Evolutionary conservation across 2,888 invertebrate species (phyloP).

Genomic region (Noctua janthina): DNA sequence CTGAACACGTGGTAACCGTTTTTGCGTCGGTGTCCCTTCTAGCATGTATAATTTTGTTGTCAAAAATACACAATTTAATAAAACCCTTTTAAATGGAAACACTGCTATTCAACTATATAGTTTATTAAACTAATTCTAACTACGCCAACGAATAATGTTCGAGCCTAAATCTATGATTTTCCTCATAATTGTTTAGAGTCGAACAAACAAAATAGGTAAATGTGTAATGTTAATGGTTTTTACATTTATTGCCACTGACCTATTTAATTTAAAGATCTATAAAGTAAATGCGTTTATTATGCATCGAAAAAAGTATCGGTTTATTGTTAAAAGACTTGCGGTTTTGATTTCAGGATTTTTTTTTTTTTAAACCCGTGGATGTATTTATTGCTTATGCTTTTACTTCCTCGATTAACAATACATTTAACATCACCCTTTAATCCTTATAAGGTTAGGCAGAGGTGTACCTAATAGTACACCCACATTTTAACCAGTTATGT

Average conservation of each 20-base stretch:
- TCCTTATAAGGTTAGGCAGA: neutral
- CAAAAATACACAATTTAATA: neutral
- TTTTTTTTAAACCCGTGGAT: neutral
- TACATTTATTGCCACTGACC: conserved; percentile 9
- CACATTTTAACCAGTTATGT: too few relatives aligned
- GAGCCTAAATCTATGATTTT: conserved; percentile 34
- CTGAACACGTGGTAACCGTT: too few relatives aligned
- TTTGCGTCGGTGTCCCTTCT: too few relatives aligned
- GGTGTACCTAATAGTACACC: too few relatives aligned
- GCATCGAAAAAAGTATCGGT: neutral
- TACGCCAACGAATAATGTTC: neutral
- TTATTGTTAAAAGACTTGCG: neutral
- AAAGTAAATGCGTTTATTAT: neutral
- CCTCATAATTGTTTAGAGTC: conserved; percentile 39
- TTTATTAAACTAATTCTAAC: neutral
- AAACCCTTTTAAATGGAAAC: neutral
- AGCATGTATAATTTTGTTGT: neutral
- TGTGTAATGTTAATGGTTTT: conserved; percentile 12
- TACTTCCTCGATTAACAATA: neutral
- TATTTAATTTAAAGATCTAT: conserved; percentile 4
- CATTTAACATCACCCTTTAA: neutral
- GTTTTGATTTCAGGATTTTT: neutral
- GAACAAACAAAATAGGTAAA: conserved; percentile 2
- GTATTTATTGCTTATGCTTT: too few relatives aligned
- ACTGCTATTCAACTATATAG: neutral